Conservation (phyloP, 2,888 invertebrate genomes). For the Caenorhabditis sp. region DNA sequence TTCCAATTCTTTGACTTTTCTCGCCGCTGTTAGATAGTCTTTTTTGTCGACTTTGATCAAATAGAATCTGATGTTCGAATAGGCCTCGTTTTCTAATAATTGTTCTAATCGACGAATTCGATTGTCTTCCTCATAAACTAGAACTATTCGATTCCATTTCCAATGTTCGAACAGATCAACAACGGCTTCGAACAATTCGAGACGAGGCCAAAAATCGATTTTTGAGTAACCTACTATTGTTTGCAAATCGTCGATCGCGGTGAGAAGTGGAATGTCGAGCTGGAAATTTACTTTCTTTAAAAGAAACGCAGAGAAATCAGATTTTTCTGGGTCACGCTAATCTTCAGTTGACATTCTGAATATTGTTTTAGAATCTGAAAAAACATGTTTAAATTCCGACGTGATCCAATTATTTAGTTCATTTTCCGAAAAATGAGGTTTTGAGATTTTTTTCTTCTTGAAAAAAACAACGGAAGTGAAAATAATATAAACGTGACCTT, state of each 20-base stretch:
- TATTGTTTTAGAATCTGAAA: too few relatives aligned
- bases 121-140: constrained; percentile 65
- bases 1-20: constrained; percentile 65
- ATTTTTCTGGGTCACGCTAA: too few relatives aligned
- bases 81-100: constrained; percentile 63
- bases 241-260: constrained; percentile 58
- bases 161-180: constrained; percentile 67
- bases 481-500: too few relatives aligned
- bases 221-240: constrained; percentile 27
- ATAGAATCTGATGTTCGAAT: constrained; percentile 61
- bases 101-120: constrained; percentile 60
- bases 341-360: too few relatives aligned
- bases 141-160: constrained; percentile 66
- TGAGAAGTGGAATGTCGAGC: constrained; percentile 64
- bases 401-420: too few relatives aligned
- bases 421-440: too few relatives aligned
- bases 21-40: constrained; percentile 65
- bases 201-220: constrained; percentile 65
- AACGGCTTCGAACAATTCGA: constrained; percentile 63
- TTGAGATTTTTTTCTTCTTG: too few relatives aligned
- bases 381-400: too few relatives aligned
- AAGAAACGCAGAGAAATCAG: too few relatives aligned
- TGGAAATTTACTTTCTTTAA: too few relatives aligned
- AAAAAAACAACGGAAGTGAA: too few relatives aligned
- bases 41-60: constrained; percentile 62